Evolutionary conservation across 2,797 vertebrate genomes (phyloP), one percentile per base, ranked within the genome.

Genomic region (Eutrigla gurnardus): DNA sequence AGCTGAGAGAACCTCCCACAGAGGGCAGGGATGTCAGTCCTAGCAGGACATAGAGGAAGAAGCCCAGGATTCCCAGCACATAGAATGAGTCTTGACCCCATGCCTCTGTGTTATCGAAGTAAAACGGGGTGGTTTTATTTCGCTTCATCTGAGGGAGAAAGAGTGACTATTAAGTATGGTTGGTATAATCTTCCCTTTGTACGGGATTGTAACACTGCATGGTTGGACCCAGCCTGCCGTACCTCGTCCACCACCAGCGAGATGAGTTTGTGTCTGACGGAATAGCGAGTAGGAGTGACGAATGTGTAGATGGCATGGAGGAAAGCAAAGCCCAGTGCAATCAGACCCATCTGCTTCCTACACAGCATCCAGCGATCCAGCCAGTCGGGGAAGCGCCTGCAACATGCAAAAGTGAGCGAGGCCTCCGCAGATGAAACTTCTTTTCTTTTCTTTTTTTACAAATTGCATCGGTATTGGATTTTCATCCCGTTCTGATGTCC

Each of bases 11-110:
- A 80, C 96, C 96, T 92, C 96, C 97, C 67, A 98, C 96, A 4
- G 97, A 98, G 54, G 97, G 97, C 75, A 99, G 93, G 8, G 97
- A 99, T 71, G 97, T 97, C 86, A 98, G 95, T 85, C 97, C 96
- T 71, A 98, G 86, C 68, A 98, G 93, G 64, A 96, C 59, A 75
- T 96, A 98, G 13, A 97, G 91, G 68, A 95, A 96, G 89, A 96
- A 96, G 72, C 97, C 97, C 78, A 98, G 88, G 69, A 97, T 95
- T 67, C 97, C 97, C 61, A 96, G 81, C 10, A 93, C 84, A 55
- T 93, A 13, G n/a, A 96, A 97, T 0, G 93, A 93, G 79, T 99
- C 97, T 5, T 43, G 82, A 35, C 91, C 59, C 97, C 97, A 97
- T 71, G 95, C 94, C 1, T 64, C 12, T 2, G 89, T 88, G 3